Evolutionary conservation across 2,113 vertebrate species (phyloP), one percentile per base, ranked within the genome.

Genomic region (Condylura cristata): DNA sequence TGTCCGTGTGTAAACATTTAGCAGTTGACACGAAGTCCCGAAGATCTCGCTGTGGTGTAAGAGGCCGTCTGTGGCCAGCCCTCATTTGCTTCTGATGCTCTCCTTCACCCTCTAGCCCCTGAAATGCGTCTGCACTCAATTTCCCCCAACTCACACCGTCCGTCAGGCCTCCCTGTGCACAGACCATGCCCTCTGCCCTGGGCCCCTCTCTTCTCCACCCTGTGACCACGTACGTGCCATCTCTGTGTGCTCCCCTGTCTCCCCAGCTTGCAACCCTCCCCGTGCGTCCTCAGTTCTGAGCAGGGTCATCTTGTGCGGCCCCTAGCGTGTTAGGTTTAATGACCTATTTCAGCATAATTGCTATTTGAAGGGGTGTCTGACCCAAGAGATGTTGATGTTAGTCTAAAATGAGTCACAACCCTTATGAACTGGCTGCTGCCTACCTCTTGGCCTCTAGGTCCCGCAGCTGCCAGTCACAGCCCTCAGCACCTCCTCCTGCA

Each of bases 131-230:
- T 26, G 13, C 0, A 41, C 37, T 5, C 32, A n/a, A 6, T 12
- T n/a, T 78, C 39, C n/a, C 48, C 39, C 32, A 66, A 76, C 0
- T 0, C 0, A 9, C 8, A 74, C 6, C 12, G 14, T 22, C 6
- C 32, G 6, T 65, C n/a, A 1, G 14, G 28, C 28, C 70, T 84
- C 44, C 20, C 7, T 5, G 28, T 41, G 65, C 16, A 32, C 24
- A 1, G 4, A 3, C 28, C 13, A 14, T 34, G 17, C 74, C n/a
- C 5, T 60, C 22, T 26, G 26, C 17, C 37, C 5, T 12, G 1
- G 3, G 16, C 18, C 32, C 17, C 53, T 16, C 53, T 58, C 70
- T 63, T 46, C 4, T 48, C 51, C 80, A 0, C 14, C 22, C 24
- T 68, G 12, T 20, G 63, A 12, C 18, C 12, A 17, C 51, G 48